Evolutionary conservation across 2,888 invertebrate species (phyloP), one percentile per base, ranked within the genome.

Genomic region (Acleris holmiana): DNA sequence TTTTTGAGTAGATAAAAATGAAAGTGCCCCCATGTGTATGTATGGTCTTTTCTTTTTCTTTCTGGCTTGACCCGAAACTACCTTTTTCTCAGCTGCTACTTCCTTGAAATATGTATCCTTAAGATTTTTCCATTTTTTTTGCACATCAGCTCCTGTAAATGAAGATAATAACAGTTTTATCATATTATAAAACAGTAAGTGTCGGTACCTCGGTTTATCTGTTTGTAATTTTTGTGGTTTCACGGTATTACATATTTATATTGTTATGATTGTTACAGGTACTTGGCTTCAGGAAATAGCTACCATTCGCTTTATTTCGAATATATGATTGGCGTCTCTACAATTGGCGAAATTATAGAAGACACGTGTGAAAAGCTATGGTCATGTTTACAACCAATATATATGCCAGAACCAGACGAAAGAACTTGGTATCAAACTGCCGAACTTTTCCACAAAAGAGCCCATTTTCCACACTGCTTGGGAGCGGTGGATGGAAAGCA

Each of bases 241-340:
- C 17, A 21, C 19, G 48, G 19, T 17, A 21, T 17, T 48, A 10
- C 19, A 21, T 48, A 21, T 48, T 21, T 21, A 48, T 46, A 46
- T 47, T 47, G 13, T 64, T 63, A 46, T 50, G 49, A 25, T 29
- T 25, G 47, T 53, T 61, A 18, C 62, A 62, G 58, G 21, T 67
- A 58, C 29, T 62, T 67, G 58, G 66, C 58, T 47, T 61, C 66
- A 49, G 66, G 66, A 58, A 66, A 61, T 18, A 66, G 53, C 49
- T 62, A 40, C 40, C 29, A 54, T 25, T 61, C 61, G 23, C 23
- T 62, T 17, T 48, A 65, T 68, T 61, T 44, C n/a, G 61, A 68
- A 53, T 65, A 65, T 59, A 23, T 23, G 23, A 46, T 53, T 35
- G 62, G 62, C 19, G 35, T 23, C 13, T 46, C 62, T 53, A 63